These are phyloP conservation scores for Epinephelus cyanopodus DNA, from an alignment of 2,113 vertebrate species.

Conservation along the genomic window DNA sequence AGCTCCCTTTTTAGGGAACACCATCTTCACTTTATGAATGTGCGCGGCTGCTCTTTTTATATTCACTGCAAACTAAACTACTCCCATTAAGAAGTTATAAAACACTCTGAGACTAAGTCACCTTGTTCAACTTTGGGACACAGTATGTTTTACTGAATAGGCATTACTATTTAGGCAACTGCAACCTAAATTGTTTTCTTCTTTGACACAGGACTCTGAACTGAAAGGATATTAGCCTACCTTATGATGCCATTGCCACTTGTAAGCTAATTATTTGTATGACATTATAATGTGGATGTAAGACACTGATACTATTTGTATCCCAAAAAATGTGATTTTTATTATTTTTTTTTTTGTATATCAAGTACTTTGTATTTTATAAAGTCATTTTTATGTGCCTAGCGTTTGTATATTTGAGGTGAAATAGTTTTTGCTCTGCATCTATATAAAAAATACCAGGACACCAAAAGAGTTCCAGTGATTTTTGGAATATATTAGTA, in stretches of 20 bases:
- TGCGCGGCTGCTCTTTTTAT: no score
- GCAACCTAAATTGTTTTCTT: slow-evolving; percentile 15
- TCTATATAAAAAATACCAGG: slow-evolving; percentile 39
- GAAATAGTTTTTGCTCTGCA: slow-evolving; percentile 44
- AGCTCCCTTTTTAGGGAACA: no score
- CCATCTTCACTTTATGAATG: no score
- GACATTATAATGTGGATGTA: slow-evolving; percentile 57
- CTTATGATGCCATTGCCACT: slow-evolving; percentile 38
- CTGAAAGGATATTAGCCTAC: slow-evolving; percentile 32
- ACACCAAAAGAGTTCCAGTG: slow-evolving; percentile 33
- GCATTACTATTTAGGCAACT: slow-evolving; percentile 30
- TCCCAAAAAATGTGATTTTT: slow-evolving; percentile 85
- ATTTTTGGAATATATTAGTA: slow-evolving; percentile 37
- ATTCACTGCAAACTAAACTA: slow-evolving; percentile 18
- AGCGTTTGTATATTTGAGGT: slow-evolving; percentile 61
- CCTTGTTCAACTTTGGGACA: slow-evolving; percentile 35
- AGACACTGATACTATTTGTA: slow-evolving; percentile 80
- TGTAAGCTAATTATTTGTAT: slow-evolving; percentile 64
- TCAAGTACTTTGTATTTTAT: slow-evolving; percentile 58
- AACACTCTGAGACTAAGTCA: not conserved
- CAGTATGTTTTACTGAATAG: slow-evolving; percentile 32
- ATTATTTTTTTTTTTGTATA: slow-evolving; percentile 53
- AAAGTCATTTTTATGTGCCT: slow-evolving; percentile 41
- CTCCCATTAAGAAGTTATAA: slow-evolving; percentile 33
- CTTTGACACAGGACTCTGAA: slow-evolving; percentile 52